A percentile compares a stretch with the other conserved stretches of the same genome.
These are phyloP conservation scores for Narcine bancroftii DNA, from an alignment of 2,113 vertebrate genomes.

Conservation along the genomic window DNA sequence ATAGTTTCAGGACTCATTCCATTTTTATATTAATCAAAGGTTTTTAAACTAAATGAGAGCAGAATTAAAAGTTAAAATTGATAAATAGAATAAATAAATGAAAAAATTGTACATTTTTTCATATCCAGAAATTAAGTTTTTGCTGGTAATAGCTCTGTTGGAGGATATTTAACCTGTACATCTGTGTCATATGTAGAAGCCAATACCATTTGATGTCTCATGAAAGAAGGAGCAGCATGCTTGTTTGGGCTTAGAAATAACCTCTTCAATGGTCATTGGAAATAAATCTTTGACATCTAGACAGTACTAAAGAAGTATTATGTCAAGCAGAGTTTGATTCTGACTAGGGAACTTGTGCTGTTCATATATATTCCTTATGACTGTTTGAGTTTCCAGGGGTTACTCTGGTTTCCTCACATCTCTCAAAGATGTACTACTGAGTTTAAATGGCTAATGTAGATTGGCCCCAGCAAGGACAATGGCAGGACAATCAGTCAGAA, in stretches of 20 bases:
- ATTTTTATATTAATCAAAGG: not conserved
- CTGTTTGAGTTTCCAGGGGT: too few species aligned
- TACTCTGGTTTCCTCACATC: too few species aligned
- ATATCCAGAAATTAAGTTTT: not conserved
- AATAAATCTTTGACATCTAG: not conserved
- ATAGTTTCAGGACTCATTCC: not conserved
- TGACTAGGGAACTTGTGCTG: too few species aligned
- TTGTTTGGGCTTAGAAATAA: slow-evolving; percentile 5
- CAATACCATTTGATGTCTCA: not conserved
- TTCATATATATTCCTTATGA: too few species aligned
- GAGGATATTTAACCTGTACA: not conserved
- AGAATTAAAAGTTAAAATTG: not conserved
- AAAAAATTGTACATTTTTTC: not conserved
- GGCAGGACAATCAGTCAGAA: too few species aligned
- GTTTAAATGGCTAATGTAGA: too few species aligned
- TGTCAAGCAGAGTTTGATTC: too few species aligned
- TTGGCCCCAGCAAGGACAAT: too few species aligned
- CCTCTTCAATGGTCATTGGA: not conserved
- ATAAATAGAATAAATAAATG: not conserved
- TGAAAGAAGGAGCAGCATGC: not conserved
- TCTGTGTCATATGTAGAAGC: not conserved
- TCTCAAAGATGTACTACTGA: too few species aligned
- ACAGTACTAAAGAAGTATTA: not conserved
- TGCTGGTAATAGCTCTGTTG: not conserved
- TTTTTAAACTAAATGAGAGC: not conserved